A percentile compares a stretch with the other conserved stretches of the same genome.
Evolutionary conservation across 1,140 invertebrate genomes (phyloP).

Genomic region (Rhopalosiphum padi): DNA sequence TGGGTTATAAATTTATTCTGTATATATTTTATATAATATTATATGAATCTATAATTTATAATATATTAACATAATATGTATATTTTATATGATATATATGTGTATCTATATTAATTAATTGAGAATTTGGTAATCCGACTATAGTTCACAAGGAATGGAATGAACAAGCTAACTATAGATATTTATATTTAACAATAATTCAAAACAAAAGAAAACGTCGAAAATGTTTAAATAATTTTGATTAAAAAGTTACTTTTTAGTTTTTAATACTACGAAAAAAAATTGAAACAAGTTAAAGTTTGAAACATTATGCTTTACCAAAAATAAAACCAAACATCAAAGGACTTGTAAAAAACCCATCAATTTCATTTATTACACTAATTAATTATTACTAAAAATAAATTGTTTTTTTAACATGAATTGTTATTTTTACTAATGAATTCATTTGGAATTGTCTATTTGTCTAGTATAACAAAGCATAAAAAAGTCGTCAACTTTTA

Average conservation of each 20-base stretch:
- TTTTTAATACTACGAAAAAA: too few species aligned
- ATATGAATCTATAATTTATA: background rate
- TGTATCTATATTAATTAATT: background rate
- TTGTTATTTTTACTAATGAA: too few species aligned
- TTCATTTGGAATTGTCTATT: too few species aligned
- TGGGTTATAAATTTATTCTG: background rate
- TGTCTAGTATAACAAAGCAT: background rate
- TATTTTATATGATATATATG: too few species aligned
- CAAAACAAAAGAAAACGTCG: too few species aligned
- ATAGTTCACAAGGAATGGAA: background rate
- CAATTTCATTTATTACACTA: background rate
- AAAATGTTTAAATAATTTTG: background rate
- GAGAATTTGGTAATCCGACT: background rate
- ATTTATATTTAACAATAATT: background rate
- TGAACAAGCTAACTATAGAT: background rate
- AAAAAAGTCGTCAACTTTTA: background rate
- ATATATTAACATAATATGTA: too few species aligned
- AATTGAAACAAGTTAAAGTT: too few species aligned
- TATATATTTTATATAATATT: conserved; percentile 3
- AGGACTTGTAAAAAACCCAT: background rate
- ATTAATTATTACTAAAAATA: background rate
- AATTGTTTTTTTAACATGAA: too few species aligned
- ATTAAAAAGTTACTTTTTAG: background rate
- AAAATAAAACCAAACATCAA: background rate
- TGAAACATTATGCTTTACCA: background rate